Percentiles rank a stretch among this genome's conserved stretches.
Evolutionary conservation across 1,140 invertebrate genomes (phyloP).

Genomic region (Amyelois transitella): DNA sequence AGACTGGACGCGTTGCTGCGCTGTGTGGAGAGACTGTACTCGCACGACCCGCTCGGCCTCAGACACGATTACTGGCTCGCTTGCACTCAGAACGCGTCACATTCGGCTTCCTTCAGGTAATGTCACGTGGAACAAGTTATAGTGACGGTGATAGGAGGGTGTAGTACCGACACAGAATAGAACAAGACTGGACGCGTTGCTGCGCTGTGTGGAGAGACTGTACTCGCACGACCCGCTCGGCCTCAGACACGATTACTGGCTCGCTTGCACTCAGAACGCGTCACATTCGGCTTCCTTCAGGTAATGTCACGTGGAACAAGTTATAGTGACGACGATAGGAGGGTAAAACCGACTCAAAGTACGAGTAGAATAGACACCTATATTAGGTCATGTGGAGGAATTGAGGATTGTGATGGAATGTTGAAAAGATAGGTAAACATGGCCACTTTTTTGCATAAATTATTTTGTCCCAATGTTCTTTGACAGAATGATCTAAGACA

Average conservation of each 20-base stretch:
- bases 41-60: slow-evolving; percentile 14
- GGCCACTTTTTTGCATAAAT: no score
- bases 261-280: slow-evolving; percentile 76
- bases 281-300: slow-evolving; percentile 41
- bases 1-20: slow-evolving; percentile 90
- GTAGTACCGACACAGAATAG: no score
- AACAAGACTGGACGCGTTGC: slow-evolving; percentile 88
- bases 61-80: slow-evolving; percentile 86
- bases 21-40: slow-evolving; percentile 86
- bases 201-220: slow-evolving; percentile 85
- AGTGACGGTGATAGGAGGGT: no score
- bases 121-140: no score
- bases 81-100: slow-evolving; percentile 72
- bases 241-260: slow-evolving; percentile 83
- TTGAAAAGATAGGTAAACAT: no score
- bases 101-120: no score
- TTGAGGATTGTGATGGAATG: no score
- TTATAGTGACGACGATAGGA: no score
- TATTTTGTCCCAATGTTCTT: no score
- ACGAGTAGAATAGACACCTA: slow-evolving; percentile 88
- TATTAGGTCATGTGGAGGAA: slow-evolving; percentile 85
- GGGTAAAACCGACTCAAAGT: no score
- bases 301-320: no score
- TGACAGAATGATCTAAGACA: no score
- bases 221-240: slow-evolving; percentile 71